Evolutionary conservation across 2,113 vertebrate species (phyloP).

Genomic region (Calcarius ornatus): DNA sequence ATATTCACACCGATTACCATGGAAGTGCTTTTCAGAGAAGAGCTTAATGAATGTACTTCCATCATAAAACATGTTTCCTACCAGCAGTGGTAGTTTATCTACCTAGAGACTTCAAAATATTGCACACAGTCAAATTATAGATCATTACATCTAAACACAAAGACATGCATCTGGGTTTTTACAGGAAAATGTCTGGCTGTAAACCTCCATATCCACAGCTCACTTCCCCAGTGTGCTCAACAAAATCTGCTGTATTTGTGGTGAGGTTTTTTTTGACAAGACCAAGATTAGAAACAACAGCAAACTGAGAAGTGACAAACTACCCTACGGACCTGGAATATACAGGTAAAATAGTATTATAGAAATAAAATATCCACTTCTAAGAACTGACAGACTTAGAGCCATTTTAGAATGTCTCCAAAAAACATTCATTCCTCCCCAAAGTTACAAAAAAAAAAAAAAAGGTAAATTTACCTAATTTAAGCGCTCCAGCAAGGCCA

Average conservation of each 20-base stretch:
- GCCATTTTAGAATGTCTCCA: no score
- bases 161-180: background rate
- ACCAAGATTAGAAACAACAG: background rate
- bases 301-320: background rate
- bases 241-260: background rate
- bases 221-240: background rate
- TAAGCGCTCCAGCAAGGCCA: constrained; percentile 98
- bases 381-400: background rate
- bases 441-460: background rate
- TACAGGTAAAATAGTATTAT: background rate
- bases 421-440: background rate
- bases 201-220: background rate
- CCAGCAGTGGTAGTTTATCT: background rate
- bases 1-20: background rate
- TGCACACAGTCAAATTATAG: background rate
- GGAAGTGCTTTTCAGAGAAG: background rate
- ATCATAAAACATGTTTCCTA: background rate
- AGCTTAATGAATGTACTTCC: background rate
- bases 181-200: background rate
- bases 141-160: background rate
- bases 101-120: background rate
- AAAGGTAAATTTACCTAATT: constrained; percentile 76
- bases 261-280: background rate
- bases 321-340: background rate
- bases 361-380: background rate